Percentiles rank a stretch among this genome's conserved stretches.
Evolutionary conservation across 2,888 invertebrate species (phyloP).

Genomic region (Habroteleia sp.): DNA sequence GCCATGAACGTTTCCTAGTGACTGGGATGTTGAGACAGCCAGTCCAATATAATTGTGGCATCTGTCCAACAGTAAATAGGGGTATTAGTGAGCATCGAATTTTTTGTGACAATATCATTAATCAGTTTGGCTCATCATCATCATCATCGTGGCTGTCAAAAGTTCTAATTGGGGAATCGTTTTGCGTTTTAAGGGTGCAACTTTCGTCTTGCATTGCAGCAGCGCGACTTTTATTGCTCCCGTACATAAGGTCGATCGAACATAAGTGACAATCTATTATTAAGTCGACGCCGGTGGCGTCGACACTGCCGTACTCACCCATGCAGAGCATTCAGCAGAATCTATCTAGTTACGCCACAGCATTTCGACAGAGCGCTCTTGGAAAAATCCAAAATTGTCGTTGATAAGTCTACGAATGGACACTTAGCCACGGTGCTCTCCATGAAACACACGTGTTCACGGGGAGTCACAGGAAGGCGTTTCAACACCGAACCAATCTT

Average conservation of each 20-base stretch:
- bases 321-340: no score
- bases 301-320: no score
- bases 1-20: constrained; percentile 1
- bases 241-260: neutral
- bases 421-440: no score
- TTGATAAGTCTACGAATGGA: no score
- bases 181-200: constrained; percentile 4
- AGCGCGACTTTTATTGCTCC: neutral
- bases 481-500: no score
- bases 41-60: constrained; percentile 18
- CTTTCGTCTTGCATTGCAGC: constrained; percentile 14
- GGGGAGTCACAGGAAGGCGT: no score
- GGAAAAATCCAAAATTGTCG: no score
- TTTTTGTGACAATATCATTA: neutral
- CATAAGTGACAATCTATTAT: no score
- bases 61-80: constrained; percentile 18
- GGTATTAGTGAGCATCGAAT: neutral
- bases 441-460: no score
- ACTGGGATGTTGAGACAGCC: constrained; percentile 1
- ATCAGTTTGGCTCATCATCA: neutral
- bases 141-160: constrained; percentile 1
- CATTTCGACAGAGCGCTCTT: no score
- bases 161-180: constrained; percentile 20
- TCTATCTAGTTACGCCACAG: no score
- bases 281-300: no score